These are phyloP conservation scores for Dromococcyx pavoninus DNA, from an alignment of 2,797 vertebrate genomes.

Conservation along the genomic window DNA sequence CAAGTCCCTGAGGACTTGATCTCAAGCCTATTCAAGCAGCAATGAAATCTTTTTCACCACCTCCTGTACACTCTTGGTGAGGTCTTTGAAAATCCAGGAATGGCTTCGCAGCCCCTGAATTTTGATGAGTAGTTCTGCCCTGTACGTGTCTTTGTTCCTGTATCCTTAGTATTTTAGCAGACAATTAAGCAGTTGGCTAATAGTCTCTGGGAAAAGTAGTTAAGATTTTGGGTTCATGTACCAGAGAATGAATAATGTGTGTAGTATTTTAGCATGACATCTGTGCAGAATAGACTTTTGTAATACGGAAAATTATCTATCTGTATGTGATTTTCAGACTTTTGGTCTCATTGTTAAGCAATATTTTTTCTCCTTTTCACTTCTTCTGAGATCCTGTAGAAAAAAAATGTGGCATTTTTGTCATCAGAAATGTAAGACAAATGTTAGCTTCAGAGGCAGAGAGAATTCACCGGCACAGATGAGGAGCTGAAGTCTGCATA, in stretches of 20 bases:
- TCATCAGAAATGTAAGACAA: constrained; percentile 28
- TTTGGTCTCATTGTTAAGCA: neutral
- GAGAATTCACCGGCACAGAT: constrained; percentile 1
- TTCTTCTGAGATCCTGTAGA: neutral
- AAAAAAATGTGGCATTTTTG: constrained; percentile 16
- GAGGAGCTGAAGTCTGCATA: neutral
- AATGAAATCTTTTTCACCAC: neutral
- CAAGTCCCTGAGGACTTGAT: neutral
- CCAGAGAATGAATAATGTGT: neutral
- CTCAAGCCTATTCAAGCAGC: neutral
- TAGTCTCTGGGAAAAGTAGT: neutral
- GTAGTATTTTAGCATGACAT: neutral
- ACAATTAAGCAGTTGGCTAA: neutral
- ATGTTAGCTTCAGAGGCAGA: constrained; percentile 2
- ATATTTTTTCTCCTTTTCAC: constrained; percentile 19
- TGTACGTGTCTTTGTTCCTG: neutral
- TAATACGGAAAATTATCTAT: constrained; percentile 41
- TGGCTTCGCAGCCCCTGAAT: neutral
- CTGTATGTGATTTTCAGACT: neutral
- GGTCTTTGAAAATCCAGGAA: neutral
- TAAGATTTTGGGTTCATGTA: neutral
- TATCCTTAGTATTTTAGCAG: neutral
- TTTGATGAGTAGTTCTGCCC: neutral
- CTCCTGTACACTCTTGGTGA: neutral
- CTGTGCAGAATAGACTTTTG: neutral